These are phyloP conservation scores for Druceiella hillmani DNA, from an alignment of 2,888 invertebrate species.

Conservation along the genomic window DNA sequence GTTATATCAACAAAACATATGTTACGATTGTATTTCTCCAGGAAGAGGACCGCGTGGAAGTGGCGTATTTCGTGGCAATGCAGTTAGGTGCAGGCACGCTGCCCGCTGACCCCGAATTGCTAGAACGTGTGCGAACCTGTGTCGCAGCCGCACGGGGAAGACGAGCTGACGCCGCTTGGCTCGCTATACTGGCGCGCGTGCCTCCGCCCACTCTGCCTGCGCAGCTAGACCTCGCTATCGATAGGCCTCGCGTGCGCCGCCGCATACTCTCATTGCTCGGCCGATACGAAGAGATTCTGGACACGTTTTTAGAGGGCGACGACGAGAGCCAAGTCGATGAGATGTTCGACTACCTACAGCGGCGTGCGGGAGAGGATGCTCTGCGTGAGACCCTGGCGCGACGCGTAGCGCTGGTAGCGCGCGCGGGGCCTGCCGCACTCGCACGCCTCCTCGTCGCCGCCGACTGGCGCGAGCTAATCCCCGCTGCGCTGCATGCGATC, in stretches of 20 bases:
- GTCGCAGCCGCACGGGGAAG: slow-evolving; percentile 31
- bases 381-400: slow-evolving; percentile 28
- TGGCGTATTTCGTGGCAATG: slow-evolving; percentile 39
- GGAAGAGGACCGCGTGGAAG: slow-evolving; percentile 38
- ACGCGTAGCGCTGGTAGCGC: slow-evolving; percentile 33
- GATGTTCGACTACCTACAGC: slow-evolving; percentile 35
- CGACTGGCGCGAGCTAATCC: slow-evolving; percentile 27
- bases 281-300: slow-evolving; percentile 29
- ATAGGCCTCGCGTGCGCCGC: slow-evolving; percentile 36
- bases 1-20: neutral
- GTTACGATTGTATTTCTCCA: slow-evolving; percentile 25
- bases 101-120: slow-evolving; percentile 36
- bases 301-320: slow-evolving; percentile 33
- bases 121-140: slow-evolving; percentile 30
- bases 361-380: slow-evolving; percentile 23
- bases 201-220: slow-evolving; percentile 21
- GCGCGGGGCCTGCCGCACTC: slow-evolving; percentile 34
- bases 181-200: slow-evolving; percentile 29
- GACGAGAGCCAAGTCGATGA: slow-evolving; percentile 34
- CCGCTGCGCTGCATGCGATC: slow-evolving; percentile 26
- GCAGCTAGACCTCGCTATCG: slow-evolving; percentile 16
- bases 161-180: slow-evolving; percentile 39
- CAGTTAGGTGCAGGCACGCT: slow-evolving; percentile 35
- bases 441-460: no score
- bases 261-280: slow-evolving; percentile 30